Evolutionary conservation across 2,888 invertebrate species (phyloP).

Genomic region (Latheticus oryzae): DNA sequence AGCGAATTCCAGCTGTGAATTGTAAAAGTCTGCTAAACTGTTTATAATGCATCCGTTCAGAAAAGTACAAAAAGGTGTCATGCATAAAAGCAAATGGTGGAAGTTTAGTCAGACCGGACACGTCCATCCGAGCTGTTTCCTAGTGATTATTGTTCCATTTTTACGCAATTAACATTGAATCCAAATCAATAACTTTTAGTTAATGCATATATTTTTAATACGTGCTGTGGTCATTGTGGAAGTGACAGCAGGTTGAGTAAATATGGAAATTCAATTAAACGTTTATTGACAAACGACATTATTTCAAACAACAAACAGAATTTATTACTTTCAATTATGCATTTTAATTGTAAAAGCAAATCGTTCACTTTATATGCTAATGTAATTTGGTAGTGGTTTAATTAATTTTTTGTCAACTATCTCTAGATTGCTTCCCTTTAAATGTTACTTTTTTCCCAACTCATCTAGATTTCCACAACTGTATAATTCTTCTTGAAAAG

Average conservation of each 20-base stretch:
- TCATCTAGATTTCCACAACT: too few relatives aligned
- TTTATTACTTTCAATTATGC: conserved; percentile 55
- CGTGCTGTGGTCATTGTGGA: conserved; percentile 39
- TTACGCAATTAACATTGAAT: conserved; percentile 13
- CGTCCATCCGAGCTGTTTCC: conserved; percentile 15
- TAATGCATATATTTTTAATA: conserved; percentile 36
- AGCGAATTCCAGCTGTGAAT: conserved; percentile 54
- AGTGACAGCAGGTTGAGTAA: conserved; percentile 51
- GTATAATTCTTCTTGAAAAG: too few relatives aligned
- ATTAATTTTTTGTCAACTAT: conserved; percentile 33
- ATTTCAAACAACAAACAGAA: conserved; percentile 50
- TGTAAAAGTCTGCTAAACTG: conserved; percentile 54
- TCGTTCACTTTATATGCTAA: conserved; percentile 53
- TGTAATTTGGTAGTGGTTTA: conserved; percentile 41
- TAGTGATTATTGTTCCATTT: conserved; percentile 24
- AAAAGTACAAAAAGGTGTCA: conserved; percentile 49
- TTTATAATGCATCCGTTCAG: conserved; percentile 53
- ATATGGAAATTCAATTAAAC: conserved; percentile 56
- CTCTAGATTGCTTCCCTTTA: too few relatives aligned
- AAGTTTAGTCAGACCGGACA: conserved; percentile 11
- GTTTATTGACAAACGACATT: conserved; percentile 54
- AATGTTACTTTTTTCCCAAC: too few relatives aligned
- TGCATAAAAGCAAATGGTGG: conserved; percentile 38
- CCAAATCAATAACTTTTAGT: conserved; percentile 19
- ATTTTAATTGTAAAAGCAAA: conserved; percentile 51